phyloP scores from a whole-genome alignment of 2,888 invertebrate species.

The Phortica magna region DNA sequence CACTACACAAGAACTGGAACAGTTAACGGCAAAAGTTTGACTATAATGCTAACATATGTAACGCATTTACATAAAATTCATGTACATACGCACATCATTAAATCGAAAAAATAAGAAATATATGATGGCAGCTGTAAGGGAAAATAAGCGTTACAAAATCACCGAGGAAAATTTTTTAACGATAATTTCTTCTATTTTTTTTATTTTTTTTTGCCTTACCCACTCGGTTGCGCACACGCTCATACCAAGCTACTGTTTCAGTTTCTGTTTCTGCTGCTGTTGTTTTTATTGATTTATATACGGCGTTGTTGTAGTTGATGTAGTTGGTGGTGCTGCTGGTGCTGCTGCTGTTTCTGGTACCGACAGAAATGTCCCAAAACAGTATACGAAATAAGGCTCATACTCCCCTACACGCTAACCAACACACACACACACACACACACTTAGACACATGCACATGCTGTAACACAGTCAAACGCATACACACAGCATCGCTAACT shows the following conservation, averaged over 20 bases:
- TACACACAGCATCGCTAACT: constrained; percentile 42
- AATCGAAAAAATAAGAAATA: constrained; percentile 33
- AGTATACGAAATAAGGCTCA: constrained; percentile 38
- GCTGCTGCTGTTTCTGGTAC: constrained; percentile 41
- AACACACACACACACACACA: constrained; percentile 39
- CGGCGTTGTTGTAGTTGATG: constrained; percentile 49
- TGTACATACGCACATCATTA: constrained; percentile 44
- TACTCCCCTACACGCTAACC: constrained; percentile 22
- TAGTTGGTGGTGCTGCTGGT: constrained; percentile 43
- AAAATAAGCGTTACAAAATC: constrained; percentile 34
- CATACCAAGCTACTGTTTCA: not conserved
- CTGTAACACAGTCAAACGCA: constrained; percentile 13
- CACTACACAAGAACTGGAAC: not conserved
- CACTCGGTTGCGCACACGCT: constrained; percentile 5
- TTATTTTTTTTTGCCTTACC: not conserved
- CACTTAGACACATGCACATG: constrained; percentile 34
- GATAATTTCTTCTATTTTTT: not conserved
- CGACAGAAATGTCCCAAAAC: constrained; percentile 64
- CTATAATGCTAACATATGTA: constrained; percentile 10
- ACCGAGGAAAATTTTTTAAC: constrained; percentile 2
- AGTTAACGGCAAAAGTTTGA: constrained; percentile 15
- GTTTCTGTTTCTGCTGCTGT: constrained; percentile 43
- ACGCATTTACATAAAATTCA: constrained; percentile 13
- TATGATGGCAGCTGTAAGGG: constrained; percentile 18
- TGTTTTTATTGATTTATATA: constrained; percentile 73